Base-by-base conservation (phyloP, 2,888 invertebrate genomes). In the Hirtodrosophila confusa region DNA sequence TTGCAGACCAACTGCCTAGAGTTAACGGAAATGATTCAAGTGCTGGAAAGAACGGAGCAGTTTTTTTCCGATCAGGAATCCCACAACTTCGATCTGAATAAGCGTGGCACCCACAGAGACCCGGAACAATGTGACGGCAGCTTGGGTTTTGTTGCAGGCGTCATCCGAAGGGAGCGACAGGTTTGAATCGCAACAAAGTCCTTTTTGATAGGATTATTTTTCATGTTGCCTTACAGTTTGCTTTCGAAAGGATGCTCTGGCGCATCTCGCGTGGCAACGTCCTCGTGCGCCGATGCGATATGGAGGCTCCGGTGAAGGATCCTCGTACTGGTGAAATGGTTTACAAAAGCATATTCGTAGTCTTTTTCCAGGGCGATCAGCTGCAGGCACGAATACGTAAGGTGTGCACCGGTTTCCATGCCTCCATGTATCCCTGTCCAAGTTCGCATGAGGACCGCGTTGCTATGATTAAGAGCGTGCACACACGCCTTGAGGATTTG, bases 1-100 rank as follows among this genome's bases (percentile, higher is more conserved):
- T 91, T 98, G 88, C 97, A 97, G 92, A 96, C 96, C 79, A 98
- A 98, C 91, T 97, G 93, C 89, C 93, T 97, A 75, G 98, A 99
- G 91, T 92, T 99, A 77, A 96, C 96, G 0, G 99, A 99, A 92
- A 92, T 99, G 86, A 95, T 94, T 73, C 97, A 98, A 89, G 98
- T 99, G 37, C 93, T 99, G 60, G 96, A 97, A 90, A 97, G 97
- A 91, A 97, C 98, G 0, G 97, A 98, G 39, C 74, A 80, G 33
- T 90, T 90, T 70, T 90, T 91, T 53, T 85, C 88, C 3, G 83
- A 90, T 4, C 90, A 90, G 71, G 90, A 89, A 55, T 85, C 88
- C 1, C 62, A 85, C 17, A 89, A 88, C 61, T 80, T 89, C 2
- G 90, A 90, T 62, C 67, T 88, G 29, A 89, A 87, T 69, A 94